Evolutionary conservation across 2,888 invertebrate genomes (phyloP).

Genomic region (Gymnoscelis rufifasciata): DNA sequence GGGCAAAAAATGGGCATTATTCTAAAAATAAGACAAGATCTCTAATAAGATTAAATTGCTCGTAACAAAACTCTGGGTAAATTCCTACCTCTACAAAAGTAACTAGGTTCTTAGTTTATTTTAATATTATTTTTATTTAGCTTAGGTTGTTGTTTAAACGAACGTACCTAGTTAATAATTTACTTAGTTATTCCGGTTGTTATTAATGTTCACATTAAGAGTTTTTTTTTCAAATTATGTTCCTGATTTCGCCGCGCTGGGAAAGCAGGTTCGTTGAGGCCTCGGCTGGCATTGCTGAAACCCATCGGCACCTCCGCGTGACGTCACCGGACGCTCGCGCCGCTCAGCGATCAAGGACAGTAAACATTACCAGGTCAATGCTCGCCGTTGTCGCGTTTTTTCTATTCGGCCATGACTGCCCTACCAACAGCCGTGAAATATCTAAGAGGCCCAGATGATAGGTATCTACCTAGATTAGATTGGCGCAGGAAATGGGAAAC

Average conservation of each 20-base stretch:
- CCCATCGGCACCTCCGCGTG: conserved; percentile 73
- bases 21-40: conserved; percentile 1
- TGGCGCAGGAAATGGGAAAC: conserved; percentile 20
- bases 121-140: too few relatives aligned
- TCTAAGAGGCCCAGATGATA: conserved; percentile 48
- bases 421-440: conserved; percentile 50
- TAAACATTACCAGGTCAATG: conserved; percentile 77
- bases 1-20: not conserved
- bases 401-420: conserved; percentile 56
- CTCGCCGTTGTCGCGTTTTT: conserved; percentile 59
- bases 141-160: too few relatives aligned
- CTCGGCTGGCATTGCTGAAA: conserved; percentile 59
- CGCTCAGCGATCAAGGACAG: conserved; percentile 67
- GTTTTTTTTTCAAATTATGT: too few relatives aligned
- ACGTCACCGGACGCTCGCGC: conserved; percentile 60
- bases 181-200: too few relatives aligned
- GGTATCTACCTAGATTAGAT: conserved; percentile 21
- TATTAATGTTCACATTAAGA: too few relatives aligned
- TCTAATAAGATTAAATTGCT: conserved; percentile 2
- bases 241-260: not conserved
- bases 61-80: not conserved
- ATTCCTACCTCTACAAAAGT: too few relatives aligned
- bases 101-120: too few relatives aligned
- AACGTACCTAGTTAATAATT: too few relatives aligned
- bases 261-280: conserved; percentile 25